These are phyloP conservation scores for Drosophila prostipennis DNA, from an alignment of 2,888 invertebrate species.

Conservation along the genomic window DNA sequence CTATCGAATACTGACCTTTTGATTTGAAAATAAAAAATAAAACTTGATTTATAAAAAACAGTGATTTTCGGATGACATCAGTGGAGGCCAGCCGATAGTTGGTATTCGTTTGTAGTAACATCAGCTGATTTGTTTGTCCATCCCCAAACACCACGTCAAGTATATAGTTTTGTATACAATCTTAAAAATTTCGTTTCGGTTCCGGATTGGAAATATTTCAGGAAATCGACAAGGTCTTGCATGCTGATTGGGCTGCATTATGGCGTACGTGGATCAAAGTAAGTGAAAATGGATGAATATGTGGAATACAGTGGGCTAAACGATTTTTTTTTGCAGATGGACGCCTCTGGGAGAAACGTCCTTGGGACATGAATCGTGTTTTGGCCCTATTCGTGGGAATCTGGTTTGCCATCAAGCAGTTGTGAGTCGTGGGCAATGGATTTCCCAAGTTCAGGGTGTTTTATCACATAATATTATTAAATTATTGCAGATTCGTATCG, in stretches of 20 bases:
- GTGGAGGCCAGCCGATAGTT: neutral
- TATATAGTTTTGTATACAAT: slow-evolving; percentile 13
- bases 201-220: neutral
- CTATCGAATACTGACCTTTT: no score
- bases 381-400: slow-evolving; percentile 66
- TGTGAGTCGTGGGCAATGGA: slow-evolving; percentile 56
- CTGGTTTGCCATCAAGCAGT: slow-evolving; percentile 71
- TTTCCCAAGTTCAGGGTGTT: no score
- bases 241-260: slow-evolving; percentile 5
- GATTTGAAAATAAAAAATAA: neutral
- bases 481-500: slow-evolving; percentile 62
- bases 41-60: neutral
- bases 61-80: slow-evolving; percentile 6
- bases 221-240: neutral
- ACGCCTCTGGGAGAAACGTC: slow-evolving; percentile 74
- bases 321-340: slow-evolving; percentile 59
- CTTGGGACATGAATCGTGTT: slow-evolving; percentile 74
- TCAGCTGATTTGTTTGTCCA: slow-evolving; percentile 15
- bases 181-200: neutral
- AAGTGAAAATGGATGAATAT: slow-evolving; percentile 18
- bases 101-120: neutral
- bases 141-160: slow-evolving; percentile 37
- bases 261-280: slow-evolving; percentile 70
- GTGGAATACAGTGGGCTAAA: neutral
- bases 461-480: no score